A percentile compares a stretch with the other conserved stretches of the same genome.
Evolutionary conservation across 2,113 vertebrate genomes (phyloP).

Genomic region (Sceloporus undulatus): DNA sequence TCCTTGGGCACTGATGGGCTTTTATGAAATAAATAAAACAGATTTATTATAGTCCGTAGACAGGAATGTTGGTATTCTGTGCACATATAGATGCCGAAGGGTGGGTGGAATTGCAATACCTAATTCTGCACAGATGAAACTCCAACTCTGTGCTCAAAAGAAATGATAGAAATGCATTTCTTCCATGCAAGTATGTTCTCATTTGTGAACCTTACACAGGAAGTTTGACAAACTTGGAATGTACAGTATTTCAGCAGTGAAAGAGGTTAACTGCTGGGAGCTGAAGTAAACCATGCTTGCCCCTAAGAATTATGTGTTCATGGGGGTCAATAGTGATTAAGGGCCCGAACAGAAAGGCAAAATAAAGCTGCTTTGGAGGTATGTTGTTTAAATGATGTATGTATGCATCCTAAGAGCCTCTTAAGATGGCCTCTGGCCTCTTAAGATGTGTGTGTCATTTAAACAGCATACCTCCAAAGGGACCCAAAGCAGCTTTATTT

Average conservation of each 20-base stretch:
- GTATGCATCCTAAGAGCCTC: no score
- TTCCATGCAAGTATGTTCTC: not conserved
- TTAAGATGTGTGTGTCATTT: no score
- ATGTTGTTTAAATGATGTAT: no score
- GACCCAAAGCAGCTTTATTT: no score
- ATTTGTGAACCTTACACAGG: not conserved
- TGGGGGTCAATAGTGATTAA: no score
- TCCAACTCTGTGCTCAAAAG: not conserved
- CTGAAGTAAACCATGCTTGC: no score
- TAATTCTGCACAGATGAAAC: not conserved
- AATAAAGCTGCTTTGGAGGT: no score
- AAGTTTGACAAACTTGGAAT: not conserved
- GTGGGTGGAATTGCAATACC: not conserved
- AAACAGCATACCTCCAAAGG: no score
- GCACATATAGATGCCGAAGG: not conserved
- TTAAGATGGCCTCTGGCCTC: no score
- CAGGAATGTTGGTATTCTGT: not conserved
- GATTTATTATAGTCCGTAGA: conserved; percentile 16
- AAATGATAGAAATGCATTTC: not conserved
- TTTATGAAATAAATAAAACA: conserved; percentile 39
- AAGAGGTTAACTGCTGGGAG: not conserved
- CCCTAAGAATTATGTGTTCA: no score
- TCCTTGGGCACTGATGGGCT: conserved; percentile 19
- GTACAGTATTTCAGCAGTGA: not conserved
- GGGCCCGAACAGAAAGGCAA: no score